Conservation (phyloP, 2,113 vertebrate genomes). For the Nerophis lumbriciformis region DNA sequence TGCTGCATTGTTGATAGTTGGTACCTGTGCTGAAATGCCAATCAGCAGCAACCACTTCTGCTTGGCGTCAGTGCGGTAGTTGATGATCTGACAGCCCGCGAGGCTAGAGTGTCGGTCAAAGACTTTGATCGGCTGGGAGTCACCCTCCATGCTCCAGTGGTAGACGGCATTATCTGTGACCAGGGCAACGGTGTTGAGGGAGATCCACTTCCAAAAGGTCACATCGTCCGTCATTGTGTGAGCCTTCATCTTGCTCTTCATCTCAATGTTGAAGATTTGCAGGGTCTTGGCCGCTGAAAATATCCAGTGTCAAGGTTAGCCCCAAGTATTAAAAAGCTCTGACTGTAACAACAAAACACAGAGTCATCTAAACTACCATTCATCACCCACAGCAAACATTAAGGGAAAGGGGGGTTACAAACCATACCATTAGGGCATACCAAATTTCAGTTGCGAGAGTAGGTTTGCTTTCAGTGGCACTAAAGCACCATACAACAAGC, state of each 20-base stretch:
- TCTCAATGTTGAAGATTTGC: slow-evolving; percentile 99
- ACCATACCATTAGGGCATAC: slow-evolving; percentile 25
- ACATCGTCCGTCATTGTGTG: slow-evolving; percentile 99
- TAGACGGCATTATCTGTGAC: slow-evolving; percentile 97
- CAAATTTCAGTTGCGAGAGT: slow-evolving; percentile 39
- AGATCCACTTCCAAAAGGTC: slow-evolving; percentile 99
- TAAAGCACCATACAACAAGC: slow-evolving; percentile 49
- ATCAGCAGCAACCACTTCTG: slow-evolving; percentile 97
- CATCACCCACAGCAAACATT: slow-evolving; percentile 43
- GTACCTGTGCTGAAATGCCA: slow-evolving; percentile 95
- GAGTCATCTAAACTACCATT: slow-evolving; percentile 29
- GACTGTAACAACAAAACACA: background rate
- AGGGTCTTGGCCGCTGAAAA: slow-evolving; percentile 96
- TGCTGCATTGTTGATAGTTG: background rate
- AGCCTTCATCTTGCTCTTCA: slow-evolving; percentile 99
- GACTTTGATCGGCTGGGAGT: slow-evolving; percentile 95
- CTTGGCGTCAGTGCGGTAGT: slow-evolving; percentile 97
- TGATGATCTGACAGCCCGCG: slow-evolving; percentile 97
- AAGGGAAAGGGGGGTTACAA: slow-evolving; percentile 11
- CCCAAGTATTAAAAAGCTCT: background rate
- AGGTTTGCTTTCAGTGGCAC: slow-evolving; percentile 37
- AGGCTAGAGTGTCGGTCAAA: slow-evolving; percentile 97
- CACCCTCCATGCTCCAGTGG: slow-evolving; percentile 99
- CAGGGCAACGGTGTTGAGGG: slow-evolving; percentile 94
- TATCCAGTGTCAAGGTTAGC: slow-evolving; percentile 20